phyloP scores from a whole-genome alignment of 2,113 vertebrate species.

The Nesogale talazaci region DNA sequence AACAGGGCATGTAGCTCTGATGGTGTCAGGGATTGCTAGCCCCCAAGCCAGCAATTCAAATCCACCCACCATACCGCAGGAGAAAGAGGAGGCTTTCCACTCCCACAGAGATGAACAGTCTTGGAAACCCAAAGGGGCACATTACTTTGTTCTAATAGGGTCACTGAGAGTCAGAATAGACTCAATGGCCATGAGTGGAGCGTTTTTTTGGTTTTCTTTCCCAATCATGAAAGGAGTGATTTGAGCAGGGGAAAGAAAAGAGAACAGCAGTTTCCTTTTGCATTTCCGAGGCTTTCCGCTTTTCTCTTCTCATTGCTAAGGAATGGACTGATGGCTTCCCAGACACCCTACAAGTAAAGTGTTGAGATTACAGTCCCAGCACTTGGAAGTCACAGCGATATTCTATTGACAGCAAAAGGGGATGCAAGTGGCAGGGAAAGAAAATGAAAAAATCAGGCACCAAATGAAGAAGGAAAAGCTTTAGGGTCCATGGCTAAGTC shows the following conservation, averaged over 20 bases:
- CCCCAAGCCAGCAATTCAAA: too few relatives aligned
- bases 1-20: too few relatives aligned
- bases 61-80: too few relatives aligned
- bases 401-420: background rate
- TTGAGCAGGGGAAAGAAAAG: background rate
- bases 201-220: too few relatives aligned
- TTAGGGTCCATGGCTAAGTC: background rate
- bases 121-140: too few relatives aligned
- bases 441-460: background rate
- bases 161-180: too few relatives aligned
- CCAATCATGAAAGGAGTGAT: background rate
- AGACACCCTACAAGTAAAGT: conserved; percentile 45
- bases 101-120: too few relatives aligned
- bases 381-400: conserved; percentile 11
- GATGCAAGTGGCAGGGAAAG: conserved; percentile 20
- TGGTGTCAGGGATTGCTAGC: too few relatives aligned
- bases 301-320: conserved; percentile 50
- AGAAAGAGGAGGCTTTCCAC: too few relatives aligned
- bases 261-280: conserved; percentile 19
- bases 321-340: conserved; percentile 49
- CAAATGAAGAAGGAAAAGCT: background rate
- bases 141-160: too few relatives aligned
- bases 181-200: too few relatives aligned
- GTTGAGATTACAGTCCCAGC: conserved; percentile 1
- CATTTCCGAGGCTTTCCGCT: conserved; percentile 44